phyloP scores from a whole-genome alignment of 2,888 invertebrate genomes.

The Eupsilia transversa region DNA sequence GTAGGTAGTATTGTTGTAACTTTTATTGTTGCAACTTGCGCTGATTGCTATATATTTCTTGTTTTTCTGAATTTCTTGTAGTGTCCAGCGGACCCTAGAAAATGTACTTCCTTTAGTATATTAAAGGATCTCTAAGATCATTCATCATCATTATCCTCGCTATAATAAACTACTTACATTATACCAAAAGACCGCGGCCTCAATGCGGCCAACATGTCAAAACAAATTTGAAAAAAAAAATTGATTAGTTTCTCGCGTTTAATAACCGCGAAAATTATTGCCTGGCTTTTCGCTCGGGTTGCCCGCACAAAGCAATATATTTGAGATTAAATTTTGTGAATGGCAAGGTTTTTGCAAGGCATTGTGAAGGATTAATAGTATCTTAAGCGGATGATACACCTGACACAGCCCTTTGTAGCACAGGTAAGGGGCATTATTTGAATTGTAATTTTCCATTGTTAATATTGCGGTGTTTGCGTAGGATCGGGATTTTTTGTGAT shows the following conservation, averaged over 20 bases:
- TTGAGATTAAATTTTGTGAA: slow-evolving; percentile 86
- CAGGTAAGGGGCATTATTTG: slow-evolving; percentile 81
- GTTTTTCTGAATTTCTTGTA: background rate
- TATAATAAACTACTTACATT: slow-evolving; percentile 69
- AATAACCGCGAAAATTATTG: slow-evolving; percentile 85
- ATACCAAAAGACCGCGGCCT: slow-evolving; percentile 75
- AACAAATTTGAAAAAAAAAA: slow-evolving; percentile 80
- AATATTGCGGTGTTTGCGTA: slow-evolving; percentile 82
- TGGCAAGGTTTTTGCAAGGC: slow-evolving; percentile 79
- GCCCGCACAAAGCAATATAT: slow-evolving; percentile 78
- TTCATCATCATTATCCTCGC: slow-evolving; percentile 63
- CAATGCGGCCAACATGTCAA: slow-evolving; percentile 83
- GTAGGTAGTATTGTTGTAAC: background rate
- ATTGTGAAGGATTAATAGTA: slow-evolving; percentile 84
- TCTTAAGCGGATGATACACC: slow-evolving; percentile 87
- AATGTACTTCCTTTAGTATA: background rate
- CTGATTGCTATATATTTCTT: background rate
- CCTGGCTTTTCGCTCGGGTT: slow-evolving; percentile 76
- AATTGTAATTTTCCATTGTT: slow-evolving; percentile 72
- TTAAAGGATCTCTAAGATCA: slow-evolving; percentile 13
- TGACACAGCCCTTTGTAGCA: slow-evolving; percentile 81
- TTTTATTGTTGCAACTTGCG: background rate
- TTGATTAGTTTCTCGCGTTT: slow-evolving; percentile 72
- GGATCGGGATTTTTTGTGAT: slow-evolving; percentile 67
- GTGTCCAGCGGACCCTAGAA: background rate